Percentiles rank a stretch among this genome's conserved stretches.
These are phyloP conservation scores for Crax fasciolata DNA, from an alignment of 2,797 vertebrate genomes.

Conservation along the genomic window DNA sequence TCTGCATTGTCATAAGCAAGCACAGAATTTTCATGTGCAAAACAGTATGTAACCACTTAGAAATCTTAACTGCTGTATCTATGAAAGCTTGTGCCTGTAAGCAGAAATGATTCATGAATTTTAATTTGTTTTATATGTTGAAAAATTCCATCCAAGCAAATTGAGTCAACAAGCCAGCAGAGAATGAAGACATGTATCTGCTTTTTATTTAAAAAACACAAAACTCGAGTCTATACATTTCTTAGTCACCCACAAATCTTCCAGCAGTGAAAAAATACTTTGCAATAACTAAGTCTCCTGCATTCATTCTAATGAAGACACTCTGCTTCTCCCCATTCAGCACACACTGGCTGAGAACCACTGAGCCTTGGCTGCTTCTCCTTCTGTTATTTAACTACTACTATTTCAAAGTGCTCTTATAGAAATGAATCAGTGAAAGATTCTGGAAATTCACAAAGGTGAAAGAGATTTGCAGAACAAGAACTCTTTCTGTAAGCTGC, in stretches of 20 bases:
- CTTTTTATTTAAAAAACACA: conserved; percentile 51
- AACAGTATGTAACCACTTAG: neutral
- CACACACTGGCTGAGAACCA: neutral
- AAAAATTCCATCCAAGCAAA: conserved; percentile 61
- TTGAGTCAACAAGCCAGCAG: conserved; percentile 49
- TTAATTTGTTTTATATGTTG: conserved; percentile 72
- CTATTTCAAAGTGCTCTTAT: neutral
- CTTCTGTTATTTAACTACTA: neutral
- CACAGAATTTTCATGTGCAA: neutral
- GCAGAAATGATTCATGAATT: conserved; percentile 61
- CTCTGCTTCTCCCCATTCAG: neutral
- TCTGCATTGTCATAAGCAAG: neutral
- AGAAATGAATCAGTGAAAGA: neutral
- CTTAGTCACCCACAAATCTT: conserved; percentile 43
- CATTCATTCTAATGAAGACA: conserved; percentile 44
- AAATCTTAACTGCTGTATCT: conserved; percentile 6
- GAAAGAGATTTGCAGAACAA: neutral
- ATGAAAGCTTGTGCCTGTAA: conserved; percentile 57
- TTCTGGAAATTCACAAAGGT: neutral
- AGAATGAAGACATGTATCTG: conserved; percentile 47
- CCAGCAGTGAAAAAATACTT: conserved; percentile 33
- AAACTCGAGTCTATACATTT: conserved; percentile 28
- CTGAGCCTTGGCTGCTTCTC: neutral
- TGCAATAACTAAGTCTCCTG: conserved; percentile 10
- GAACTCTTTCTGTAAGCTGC: neutral